Evolutionary conservation across 2,888 invertebrate genomes (phyloP).

Genomic region (Eupithecia vulgata): DNA sequence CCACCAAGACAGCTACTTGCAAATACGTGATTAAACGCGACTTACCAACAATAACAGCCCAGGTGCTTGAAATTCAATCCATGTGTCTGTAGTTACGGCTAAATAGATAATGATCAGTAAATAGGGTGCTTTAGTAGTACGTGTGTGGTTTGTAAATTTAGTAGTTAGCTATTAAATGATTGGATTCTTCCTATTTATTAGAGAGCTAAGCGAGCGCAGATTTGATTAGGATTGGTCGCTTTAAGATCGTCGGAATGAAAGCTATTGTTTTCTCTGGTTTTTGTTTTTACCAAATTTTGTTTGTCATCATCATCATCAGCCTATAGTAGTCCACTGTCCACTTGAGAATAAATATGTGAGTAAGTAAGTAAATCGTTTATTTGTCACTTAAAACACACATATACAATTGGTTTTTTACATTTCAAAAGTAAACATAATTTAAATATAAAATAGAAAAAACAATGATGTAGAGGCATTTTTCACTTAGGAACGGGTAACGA

Average conservation of each 20-base stretch:
- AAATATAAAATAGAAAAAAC: too few relatives aligned
- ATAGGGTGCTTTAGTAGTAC: conserved; percentile 13
- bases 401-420: too few relatives aligned
- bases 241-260: neutral
- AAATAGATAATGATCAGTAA: conserved; percentile 26
- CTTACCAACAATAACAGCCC: conserved; percentile 16
- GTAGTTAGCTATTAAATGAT: neutral
- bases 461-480: too few relatives aligned
- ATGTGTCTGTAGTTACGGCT: conserved; percentile 34
- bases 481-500: too few relatives aligned
- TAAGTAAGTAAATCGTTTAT: too few relatives aligned
- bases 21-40: conserved; percentile 13
- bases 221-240: neutral
- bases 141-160: neutral
- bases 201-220: neutral
- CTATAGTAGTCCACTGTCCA: too few relatives aligned
- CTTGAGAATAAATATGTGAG: too few relatives aligned
- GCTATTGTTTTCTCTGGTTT: too few relatives aligned
- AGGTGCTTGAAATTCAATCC: conserved; percentile 43
- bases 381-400: too few relatives aligned
- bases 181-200: neutral
- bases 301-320: too few relatives aligned
- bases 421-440: too few relatives aligned
- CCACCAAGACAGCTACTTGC: neutral
- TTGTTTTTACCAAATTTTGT: too few relatives aligned